Conservation (phyloP, 2,113 vertebrate species). For the Anser cygnoides region DNA sequence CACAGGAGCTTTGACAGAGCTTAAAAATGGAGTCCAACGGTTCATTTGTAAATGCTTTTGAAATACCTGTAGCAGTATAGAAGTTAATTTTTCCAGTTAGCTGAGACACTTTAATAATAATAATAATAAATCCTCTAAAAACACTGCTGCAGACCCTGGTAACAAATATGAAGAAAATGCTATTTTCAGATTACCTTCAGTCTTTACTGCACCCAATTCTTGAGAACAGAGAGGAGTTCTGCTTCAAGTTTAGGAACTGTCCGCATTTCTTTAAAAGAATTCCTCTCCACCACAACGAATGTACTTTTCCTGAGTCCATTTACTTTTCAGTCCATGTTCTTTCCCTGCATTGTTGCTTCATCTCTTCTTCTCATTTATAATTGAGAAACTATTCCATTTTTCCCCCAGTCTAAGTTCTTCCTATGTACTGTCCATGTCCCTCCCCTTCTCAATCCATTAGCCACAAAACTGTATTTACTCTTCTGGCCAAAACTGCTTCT, state of each 20-base stretch:
- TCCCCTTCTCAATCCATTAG: not conserved
- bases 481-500: not conserved
- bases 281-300: not conserved
- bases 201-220: not conserved
- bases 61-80: not conserved
- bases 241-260: not conserved
- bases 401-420: not conserved
- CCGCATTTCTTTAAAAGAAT: not conserved
- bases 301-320: not conserved
- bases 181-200: not conserved
- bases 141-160: not conserved
- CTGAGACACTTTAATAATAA: not conserved
- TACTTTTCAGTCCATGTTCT: not conserved
- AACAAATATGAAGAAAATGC: not conserved
- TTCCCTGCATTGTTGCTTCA: not conserved
- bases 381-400: not conserved
- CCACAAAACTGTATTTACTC: not conserved
- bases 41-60: not conserved
- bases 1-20: not conserved
- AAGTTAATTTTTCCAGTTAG: not conserved
- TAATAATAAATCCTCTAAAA: not conserved
- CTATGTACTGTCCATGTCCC: not conserved
- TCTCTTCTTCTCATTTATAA: not conserved
- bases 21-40: not conserved
- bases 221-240: not conserved